Base-by-base conservation (phyloP, 2,113 vertebrate species). In the Fulmarus glacialis region DNA sequence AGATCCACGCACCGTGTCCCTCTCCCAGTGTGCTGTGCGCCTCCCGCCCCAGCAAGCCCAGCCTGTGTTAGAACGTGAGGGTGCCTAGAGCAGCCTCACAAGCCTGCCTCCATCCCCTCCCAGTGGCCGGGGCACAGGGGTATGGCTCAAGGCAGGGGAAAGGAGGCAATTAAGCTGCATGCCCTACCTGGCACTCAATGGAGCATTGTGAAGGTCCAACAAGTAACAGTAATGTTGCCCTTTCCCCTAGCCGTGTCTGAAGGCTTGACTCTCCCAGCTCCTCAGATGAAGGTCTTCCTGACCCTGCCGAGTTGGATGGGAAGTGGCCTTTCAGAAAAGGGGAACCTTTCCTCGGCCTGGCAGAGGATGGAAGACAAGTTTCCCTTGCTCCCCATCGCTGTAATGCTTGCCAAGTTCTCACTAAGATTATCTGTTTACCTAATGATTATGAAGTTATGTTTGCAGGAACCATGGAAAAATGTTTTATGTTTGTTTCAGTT, bases 401-500 rank as follows among this genome's bases (percentile, higher is more conserved):
- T 52, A 68, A 34, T 50, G 42, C 48, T 67, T 74, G 24, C 55
- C 15, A 40, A 22, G 26, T 84, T 74, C 29, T 87, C 22, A n/a
- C 18, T 62, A 30, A 52, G 22, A 43, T 78, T 79, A 22, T 60
- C 21, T 9, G 3, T 73, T 87, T 82, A 60, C 4, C 9, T 63
- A 58, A 64, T 74, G 42, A 20, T 71, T 67, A 18, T 52, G 19
- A 82, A 83, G 50, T 30, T 50, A 45, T 14, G 2, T 70, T 74
- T 83, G 55, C 21, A 66, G 8, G 24, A 89, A 40, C 36, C 27
- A 40, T 38, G 29, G 34, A 53, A 88, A 87, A 73, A 43, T 70
- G 5, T 77, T 92, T n/a, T 72, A 0, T 87, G 48, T 95, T 95
- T 92, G 72, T 97, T 97, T 85, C 86, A 99, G 98, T 87, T 81